Evolutionary conservation across 2,888 invertebrate species (phyloP), one percentile per base, ranked within the genome.

Genomic region (Callosobruchus maculatus): DNA sequence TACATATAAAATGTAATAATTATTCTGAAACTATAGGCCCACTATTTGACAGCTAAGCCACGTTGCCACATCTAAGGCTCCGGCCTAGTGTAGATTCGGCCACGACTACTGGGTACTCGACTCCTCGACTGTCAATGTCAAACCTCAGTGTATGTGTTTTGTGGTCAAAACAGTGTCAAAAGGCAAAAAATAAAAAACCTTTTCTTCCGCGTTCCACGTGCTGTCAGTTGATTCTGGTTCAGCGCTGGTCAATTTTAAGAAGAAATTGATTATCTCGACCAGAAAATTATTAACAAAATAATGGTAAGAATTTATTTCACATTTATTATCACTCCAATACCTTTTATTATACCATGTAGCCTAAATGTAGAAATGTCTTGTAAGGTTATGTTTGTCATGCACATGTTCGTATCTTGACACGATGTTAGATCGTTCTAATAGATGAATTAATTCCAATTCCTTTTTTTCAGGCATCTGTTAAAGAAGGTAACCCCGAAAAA

Each of bases 211-310:
- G 49, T 49, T 49, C 18, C 13, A 1, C 49, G 67, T 71, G 49
- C 49, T 49, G 49, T 49, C 49, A 49, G 49, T 49, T 49, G 49
- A 49, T 75, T 83, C 93, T 93, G 95, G 95, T 95, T 95, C 95
- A 95, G 95, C 95, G 95, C 95, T 95, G 94, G 90, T 93, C 94
- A 92, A 91, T 92, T 92, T 75, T n/a, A n/a, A 22, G 78, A 82
- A 84, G 86, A 90, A 91, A 89, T 91, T 92, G 94, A 93, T 93
- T 93, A 95, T 87, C 95, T 95, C 95, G 95, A 93, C 94, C 95
- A 93, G 92, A 87, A 89, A 89, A 79, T 74, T n/a, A n/a, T n/a
- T n/a, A n/a, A 73, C 73, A 72, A 72, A 77, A 90, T 75, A 87
- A 84, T 92, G 92, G 92, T 92, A 80, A 74, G 79, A 88, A 3